Base-by-base conservation (phyloP, 2,888 invertebrate species). In the Gastracanthus pulcherrimus region DNA sequence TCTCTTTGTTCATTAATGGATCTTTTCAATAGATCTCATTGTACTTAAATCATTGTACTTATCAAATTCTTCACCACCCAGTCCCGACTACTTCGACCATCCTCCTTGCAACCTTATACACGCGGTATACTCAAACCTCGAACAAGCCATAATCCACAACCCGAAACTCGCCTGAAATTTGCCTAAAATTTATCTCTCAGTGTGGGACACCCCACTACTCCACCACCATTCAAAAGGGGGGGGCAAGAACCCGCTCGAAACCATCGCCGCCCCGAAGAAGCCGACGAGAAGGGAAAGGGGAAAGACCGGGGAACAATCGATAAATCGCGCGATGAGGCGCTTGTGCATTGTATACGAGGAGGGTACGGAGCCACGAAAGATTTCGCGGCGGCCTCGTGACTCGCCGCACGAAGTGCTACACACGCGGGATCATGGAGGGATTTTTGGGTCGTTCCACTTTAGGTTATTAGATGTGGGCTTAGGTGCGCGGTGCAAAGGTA, bases 221-320 rank as follows among this genome's bases (percentile, higher is more conserved):
- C 5, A 31, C n/a, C 29, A 60, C 29, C 60, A 26, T n/a, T 48
- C 45, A 48, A 69, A 62, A 23, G 55, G 23, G 64, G 78, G 62
- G n/a, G n/a, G n/a, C n/a, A n/a, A 26, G 60, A 62, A 38, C 26
- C 66, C 36, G 64, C 11, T 64, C 38, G 16, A 34, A n/a, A 82
- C n/a, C n/a, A n/a, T n/a, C n/a, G n/a, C n/a, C 82, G 75, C 81
- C 74, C 80, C 82, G 83, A 75, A 81, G 81, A 81, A 80, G 79
- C 74, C 78, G 82, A 78, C 84, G 84, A 84, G 76, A 81, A 84
- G 82, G 81, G 84, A 84, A 84, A 87, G 87, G 87, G 87, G 89
- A 88, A 87, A 88, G 87, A 85, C 87, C 85, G 87, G 88, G 87
- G 87, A 88, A 89, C 88, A 89, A 89, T 90, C 89, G 89, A 90